phyloP scores from a whole-genome alignment of 2,888 invertebrate species.

The Leptothorax acervorum region DNA sequence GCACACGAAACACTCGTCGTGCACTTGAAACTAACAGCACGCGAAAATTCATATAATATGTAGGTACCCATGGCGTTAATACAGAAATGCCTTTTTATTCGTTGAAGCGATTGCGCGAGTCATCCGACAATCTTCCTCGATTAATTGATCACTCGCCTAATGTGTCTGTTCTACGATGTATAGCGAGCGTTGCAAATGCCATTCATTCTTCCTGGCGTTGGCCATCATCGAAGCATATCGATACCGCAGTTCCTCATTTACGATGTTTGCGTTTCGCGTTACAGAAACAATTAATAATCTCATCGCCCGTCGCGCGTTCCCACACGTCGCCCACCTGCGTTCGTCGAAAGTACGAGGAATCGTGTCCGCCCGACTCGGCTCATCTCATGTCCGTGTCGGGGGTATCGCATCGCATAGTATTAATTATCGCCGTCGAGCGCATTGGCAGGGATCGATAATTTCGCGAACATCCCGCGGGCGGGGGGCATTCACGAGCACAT shows the following conservation, averaged over 20 bases:
- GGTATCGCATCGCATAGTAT: constrained; percentile 5
- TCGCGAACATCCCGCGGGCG: constrained; percentile 60
- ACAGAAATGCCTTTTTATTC: background rate
- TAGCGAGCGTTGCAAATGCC: background rate
- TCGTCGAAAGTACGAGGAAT: constrained; percentile 26
- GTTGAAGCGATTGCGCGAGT: background rate
- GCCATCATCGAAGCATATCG: background rate
- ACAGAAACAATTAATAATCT: constrained; percentile 46
- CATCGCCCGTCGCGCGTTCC: constrained; percentile 26
- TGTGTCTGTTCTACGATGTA: background rate
- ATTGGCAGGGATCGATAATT: constrained; percentile 60
- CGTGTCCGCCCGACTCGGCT: background rate
- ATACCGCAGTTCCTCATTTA: constrained; percentile 8
- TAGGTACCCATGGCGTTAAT: background rate
- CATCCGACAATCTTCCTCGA: background rate
- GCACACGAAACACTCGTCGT: background rate
- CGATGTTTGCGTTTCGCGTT: constrained; percentile 40
- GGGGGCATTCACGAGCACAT: constrained; percentile 66
- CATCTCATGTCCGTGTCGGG: constrained; percentile 4
- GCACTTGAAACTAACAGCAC: background rate
- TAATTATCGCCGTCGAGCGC: constrained; percentile 52
- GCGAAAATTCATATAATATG: background rate
- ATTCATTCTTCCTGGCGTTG: background rate
- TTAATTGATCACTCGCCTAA: background rate
- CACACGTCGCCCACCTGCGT: constrained; percentile 36